A percentile compares a stretch with the other conserved stretches of the same genome.
Conservation (phyloP, 2,888 invertebrate species). For the Ferdinandea cuprea region DNA sequence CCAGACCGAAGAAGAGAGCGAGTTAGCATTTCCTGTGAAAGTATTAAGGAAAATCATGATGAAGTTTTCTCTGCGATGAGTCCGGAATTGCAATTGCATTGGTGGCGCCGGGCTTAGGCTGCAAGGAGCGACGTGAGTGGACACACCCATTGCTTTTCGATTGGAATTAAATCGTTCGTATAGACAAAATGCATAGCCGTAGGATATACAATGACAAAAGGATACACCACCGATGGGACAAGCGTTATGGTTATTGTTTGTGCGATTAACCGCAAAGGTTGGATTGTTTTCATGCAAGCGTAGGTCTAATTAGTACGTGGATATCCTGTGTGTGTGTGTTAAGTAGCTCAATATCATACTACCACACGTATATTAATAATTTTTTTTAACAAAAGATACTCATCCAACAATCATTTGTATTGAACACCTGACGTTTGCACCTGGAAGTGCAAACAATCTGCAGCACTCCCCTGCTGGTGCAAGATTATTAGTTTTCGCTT, state of each 20-base stretch:
- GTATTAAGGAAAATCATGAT: constrained; percentile 34
- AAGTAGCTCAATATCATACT: too few relatives aligned
- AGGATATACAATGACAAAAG: constrained; percentile 8
- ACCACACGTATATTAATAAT: not conserved
- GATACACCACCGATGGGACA: constrained; percentile 2
- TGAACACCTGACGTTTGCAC: constrained; percentile 57
- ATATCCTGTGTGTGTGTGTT: too few relatives aligned
- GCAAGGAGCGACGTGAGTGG: not conserved
- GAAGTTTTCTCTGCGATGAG: constrained; percentile 26
- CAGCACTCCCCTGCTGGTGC: constrained; percentile 31
- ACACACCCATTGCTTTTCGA: not conserved
- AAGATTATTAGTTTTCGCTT: constrained; percentile 44
- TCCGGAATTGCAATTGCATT: constrained; percentile 38
- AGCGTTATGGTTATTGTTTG: not conserved
- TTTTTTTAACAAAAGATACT: not conserved
- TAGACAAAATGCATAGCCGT: not conserved
- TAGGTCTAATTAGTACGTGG: constrained; percentile 19
- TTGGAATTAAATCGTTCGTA: constrained; percentile 31
- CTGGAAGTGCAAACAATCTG: not conserved
- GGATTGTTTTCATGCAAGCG: constrained; percentile 2
- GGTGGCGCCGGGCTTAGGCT: not conserved
- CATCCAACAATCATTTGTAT: constrained; percentile 39
- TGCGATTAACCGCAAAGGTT: not conserved
- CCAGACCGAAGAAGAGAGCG: constrained; percentile 1
- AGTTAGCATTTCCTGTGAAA: not conserved